Conservation (phyloP, 1,140 invertebrate species). For the Formica exsecta region DNA sequence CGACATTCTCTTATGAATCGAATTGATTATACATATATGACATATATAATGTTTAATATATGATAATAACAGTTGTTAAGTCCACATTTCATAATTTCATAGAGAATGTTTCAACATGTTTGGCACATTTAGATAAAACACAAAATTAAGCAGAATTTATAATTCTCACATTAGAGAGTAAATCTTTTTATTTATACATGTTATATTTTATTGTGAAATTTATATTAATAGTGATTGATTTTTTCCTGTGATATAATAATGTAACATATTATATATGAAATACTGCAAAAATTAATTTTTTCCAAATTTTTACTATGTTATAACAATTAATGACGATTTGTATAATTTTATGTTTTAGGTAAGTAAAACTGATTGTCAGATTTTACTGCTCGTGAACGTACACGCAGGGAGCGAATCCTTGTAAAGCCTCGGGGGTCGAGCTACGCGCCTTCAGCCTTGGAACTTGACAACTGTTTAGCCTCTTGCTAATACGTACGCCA, state of each 20-base stretch:
- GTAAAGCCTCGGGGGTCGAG: neutral
- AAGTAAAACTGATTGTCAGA: constrained; percentile 24
- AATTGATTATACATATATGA: neutral
- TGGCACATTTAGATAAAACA: neutral
- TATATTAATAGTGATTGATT: neutral
- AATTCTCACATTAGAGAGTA: neutral
- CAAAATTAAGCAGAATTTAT: neutral
- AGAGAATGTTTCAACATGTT: neutral
- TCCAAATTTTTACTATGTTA: neutral
- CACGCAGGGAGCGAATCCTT: neutral
- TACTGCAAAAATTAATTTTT: neutral
- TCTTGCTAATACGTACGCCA: neutral
- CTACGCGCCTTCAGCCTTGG: neutral
- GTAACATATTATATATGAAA: no score
- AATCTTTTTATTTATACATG: neutral
- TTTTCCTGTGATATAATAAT: neutral
- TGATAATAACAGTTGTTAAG: neutral
- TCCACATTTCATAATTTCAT: neutral
- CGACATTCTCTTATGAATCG: neutral
- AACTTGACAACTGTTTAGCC: neutral
- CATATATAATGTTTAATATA: neutral
- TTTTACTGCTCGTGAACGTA: neutral
- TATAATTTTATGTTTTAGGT: constrained; percentile 45
- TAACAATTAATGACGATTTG: constrained; percentile 29
- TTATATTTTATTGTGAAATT: constrained; percentile 10